Base-by-base conservation (phyloP, 2,113 vertebrate genomes). In the Pituophis catenifer region DNA sequence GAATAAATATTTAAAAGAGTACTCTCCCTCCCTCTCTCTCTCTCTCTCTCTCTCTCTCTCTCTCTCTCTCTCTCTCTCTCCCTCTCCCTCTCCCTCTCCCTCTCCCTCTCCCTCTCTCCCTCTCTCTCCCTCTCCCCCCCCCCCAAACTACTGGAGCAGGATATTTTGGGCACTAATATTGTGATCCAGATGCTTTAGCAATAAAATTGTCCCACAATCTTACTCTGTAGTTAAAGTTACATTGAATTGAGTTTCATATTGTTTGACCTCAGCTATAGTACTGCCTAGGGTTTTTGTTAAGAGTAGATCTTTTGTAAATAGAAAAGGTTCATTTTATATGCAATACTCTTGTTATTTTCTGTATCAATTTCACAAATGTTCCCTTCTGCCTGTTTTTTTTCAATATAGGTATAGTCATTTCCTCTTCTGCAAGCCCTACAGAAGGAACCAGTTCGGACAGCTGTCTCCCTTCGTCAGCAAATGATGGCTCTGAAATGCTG, bases 401-500 rank as follows among this genome's bases (percentile, higher is more conserved):
- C 95, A n/a, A 62, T 62, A 0, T 94, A 99, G 99, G 99, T 94
- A 98, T 99, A 23, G 97, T 99, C 86, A 95, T 98, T 94, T 98
- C 98, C 59, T 97, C 97, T 88, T 97, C 97, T 6, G 96, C 98
- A 26, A 98, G 98, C 91, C 98, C 98, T 33, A 98, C 99, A 0
- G 98, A 99, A 10, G 99, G 98, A 87, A 98, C 98, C 95, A 99
- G 98, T 52, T 99, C 98, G 5, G 99, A 99, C 97, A 98, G 98
- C 98, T 99, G 99, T 91, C 98, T 99, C 95, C 98, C 98, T 86
- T 98, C 96, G 94, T 97, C 98, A 57, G 97, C 98, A 86, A 97
- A 97, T 48, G 93, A 96, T 53, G 94, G 96, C 88, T 98, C 97
- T 3, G 54, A 94, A 5, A 98, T 96, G 54, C 93, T 98, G 58